Base-by-base conservation (phyloP, 1,140 invertebrate genomes). In the Dendroctonus valens region DNA sequence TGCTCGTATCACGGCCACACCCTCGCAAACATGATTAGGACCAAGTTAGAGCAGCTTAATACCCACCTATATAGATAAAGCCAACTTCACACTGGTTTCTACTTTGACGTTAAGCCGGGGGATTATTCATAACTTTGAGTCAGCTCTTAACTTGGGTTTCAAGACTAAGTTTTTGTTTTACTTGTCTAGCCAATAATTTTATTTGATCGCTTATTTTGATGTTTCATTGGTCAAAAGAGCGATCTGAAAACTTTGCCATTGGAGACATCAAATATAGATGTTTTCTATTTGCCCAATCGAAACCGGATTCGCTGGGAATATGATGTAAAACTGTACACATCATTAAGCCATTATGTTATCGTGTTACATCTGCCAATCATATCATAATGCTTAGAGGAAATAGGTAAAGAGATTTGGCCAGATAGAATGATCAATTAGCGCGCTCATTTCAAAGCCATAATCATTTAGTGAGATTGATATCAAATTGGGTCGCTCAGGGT, bases 1-100 rank as follows among this genome's bases (percentile, higher is more conserved):
- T 26, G 26, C 26, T 26, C 26, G 26, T 26, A 26, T 26, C 26
- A 26, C 26, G 26, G 50, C 15, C 4, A 52, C 50, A 15, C 14
- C 49, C 14, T 51, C 49, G 26, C 49, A 15, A 51, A 51, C 14
- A 51, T 5, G 9, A 51, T 51, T 51, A 51, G 14, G 37, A 52
- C 50, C 14, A 52, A 52, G 50, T 52, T 52, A 14, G 50, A 9
- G 50, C 50, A 37, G 9, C 50, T 52, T 52, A 52, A 8, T 26
- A 52, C 50, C 42, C 57, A 59, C 57, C 57, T 59, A 59, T 59
- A 59, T 44, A 59, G 42, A 59, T 59, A 59, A 59, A 59, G 42
- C 57, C 39, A 59, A 59, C 57, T 59, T 40, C 57, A 59, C 57
- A 59, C 57, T 15, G 57, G 42, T 46, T 59, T 46, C 57, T 48